These are phyloP conservation scores for Pelobates cultripes DNA, from an alignment of 2,797 vertebrate genomes.

Conservation along the genomic window DNA sequence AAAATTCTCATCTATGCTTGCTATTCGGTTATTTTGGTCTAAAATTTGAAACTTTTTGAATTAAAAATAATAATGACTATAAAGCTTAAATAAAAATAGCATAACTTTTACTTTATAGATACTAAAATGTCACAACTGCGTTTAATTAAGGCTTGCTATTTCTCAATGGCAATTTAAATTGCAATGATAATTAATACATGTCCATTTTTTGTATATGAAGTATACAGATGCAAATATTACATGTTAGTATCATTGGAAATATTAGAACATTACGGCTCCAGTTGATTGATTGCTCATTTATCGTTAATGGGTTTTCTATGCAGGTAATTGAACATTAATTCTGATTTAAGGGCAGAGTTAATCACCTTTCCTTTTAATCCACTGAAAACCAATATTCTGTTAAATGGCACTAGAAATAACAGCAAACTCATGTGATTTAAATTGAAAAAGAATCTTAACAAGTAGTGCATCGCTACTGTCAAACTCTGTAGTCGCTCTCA, in stretches of 20 bases:
- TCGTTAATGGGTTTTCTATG: not conserved
- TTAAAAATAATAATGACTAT: too few relatives aligned
- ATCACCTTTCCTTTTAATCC: constrained; percentile 2
- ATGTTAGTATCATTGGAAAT: not conserved
- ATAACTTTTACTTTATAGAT: too few relatives aligned
- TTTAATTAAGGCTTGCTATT: too few relatives aligned
- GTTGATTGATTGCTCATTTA: not conserved
- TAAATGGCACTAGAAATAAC: constrained; percentile 36
- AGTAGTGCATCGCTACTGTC: constrained; percentile 24
- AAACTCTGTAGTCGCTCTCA: constrained; percentile 10
- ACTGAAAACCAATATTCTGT: constrained; percentile 18
- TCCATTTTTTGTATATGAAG: too few relatives aligned
- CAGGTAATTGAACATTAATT: constrained; percentile 4
- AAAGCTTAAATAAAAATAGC: too few relatives aligned
- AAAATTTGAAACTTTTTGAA: too few relatives aligned
- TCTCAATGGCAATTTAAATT: too few relatives aligned
- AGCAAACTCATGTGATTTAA: constrained; percentile 12
- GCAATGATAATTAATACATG: too few relatives aligned
- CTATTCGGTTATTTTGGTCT: too few relatives aligned
- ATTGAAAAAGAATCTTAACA: constrained; percentile 27
- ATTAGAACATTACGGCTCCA: not conserved
- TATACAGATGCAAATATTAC: not conserved
- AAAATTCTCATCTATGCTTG: too few relatives aligned
- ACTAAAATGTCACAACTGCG: too few relatives aligned
- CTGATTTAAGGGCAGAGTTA: constrained; percentile 7